These are phyloP conservation scores for Cardinalis cardinalis DNA, from an alignment of 2,113 vertebrate species.

Conservation along the genomic window DNA sequence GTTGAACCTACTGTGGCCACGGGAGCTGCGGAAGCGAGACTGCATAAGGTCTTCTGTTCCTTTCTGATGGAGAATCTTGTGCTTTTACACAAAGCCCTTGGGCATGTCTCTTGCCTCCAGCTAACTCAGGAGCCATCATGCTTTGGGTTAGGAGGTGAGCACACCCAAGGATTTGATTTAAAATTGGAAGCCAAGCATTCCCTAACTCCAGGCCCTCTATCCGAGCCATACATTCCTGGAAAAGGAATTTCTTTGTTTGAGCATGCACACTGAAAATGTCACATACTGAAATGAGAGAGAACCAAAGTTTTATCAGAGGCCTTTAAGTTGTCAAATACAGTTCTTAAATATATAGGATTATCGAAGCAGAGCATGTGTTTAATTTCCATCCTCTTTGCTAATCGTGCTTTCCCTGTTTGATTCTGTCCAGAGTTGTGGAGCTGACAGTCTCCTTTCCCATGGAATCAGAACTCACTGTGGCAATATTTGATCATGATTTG, in stretches of 20 bases:
- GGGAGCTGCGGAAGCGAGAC: no score
- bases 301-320: background rate
- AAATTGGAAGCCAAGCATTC: background rate
- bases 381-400: background rate
- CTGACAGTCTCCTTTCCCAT: conserved; percentile 85
- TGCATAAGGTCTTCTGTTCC: background rate
- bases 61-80: background rate
- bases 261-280: background rate
- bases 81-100: background rate
- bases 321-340: background rate
- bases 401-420: background rate
- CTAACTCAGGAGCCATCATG: background rate
- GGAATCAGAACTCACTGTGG: conserved; percentile 85
- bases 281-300: background rate
- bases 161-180: background rate
- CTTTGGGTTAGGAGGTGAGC: background rate
- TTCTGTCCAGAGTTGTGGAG: conserved; percentile 83
- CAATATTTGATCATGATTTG: conserved; percentile 87
- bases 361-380: background rate
- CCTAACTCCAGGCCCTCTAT: background rate
- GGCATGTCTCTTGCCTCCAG: background rate
- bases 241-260: background rate
- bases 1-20: no score
- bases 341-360: background rate
- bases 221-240: background rate